phyloP scores from a whole-genome alignment of 2,888 invertebrate species.

The Myathropa florea region DNA sequence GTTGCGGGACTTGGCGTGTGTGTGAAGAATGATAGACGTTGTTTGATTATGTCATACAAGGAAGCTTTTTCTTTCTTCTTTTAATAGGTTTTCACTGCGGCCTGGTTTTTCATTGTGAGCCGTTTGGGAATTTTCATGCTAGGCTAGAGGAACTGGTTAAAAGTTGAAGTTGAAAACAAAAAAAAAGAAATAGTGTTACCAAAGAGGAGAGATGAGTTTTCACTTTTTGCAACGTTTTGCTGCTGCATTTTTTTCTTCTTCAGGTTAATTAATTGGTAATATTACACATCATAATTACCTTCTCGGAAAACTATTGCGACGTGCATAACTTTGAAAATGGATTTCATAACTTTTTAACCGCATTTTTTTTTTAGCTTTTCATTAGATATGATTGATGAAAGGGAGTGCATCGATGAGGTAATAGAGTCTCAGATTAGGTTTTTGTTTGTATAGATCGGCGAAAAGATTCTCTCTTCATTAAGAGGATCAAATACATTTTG shows the following conservation, averaged over 20 bases:
- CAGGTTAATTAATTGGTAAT: slow-evolving; percentile 46
- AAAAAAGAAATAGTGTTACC: slow-evolving; percentile 50
- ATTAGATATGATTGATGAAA: slow-evolving; percentile 33
- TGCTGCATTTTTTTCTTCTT: slow-evolving; percentile 14
- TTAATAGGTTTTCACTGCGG: slow-evolving; percentile 59
- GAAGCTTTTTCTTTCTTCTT: slow-evolving; percentile 73
- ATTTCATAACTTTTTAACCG: slow-evolving; percentile 18
- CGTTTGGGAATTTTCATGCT: slow-evolving; percentile 48
- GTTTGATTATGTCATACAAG: slow-evolving; percentile 77
- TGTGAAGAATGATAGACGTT: slow-evolving; percentile 63
- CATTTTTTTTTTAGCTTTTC: no score
- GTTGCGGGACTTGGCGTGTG: slow-evolving; percentile 28
- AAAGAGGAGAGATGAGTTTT: slow-evolving; percentile 56
- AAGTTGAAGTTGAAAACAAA: not conserved
- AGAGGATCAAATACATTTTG: no score
- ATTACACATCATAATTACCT: slow-evolving; percentile 55
- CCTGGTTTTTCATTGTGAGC: slow-evolving; percentile 21
- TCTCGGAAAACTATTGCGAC: slow-evolving; percentile 36
- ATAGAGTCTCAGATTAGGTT: no score
- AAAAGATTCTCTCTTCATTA: no score
- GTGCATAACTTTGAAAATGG: slow-evolving; percentile 43
- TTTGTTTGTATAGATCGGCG: no score
- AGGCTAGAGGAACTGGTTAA: slow-evolving; percentile 25
- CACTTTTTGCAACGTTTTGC: slow-evolving; percentile 28
- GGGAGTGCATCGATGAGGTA: no score